A percentile compares a stretch with the other conserved stretches of the same genome.
phyloP scores from a whole-genome alignment of 2,113 vertebrate genomes.

The Eleginops maclovinus region DNA sequence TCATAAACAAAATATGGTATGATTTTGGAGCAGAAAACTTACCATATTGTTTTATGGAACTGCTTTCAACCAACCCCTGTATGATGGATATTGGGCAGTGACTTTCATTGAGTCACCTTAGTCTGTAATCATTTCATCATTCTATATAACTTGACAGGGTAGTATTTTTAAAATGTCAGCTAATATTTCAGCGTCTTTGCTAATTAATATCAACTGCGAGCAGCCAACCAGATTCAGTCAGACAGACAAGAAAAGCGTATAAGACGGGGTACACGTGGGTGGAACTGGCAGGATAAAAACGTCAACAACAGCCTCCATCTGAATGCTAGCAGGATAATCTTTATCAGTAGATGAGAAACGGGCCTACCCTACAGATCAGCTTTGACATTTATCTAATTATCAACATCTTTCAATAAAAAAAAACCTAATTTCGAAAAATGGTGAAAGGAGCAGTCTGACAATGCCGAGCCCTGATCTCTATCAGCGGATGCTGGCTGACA shows the following conservation, averaged over 20 bases:
- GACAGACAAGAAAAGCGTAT: slow-evolving; percentile 39
- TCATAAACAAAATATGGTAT: not conserved
- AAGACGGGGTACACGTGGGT: slow-evolving; percentile 44
- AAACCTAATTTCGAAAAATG: slow-evolving; percentile 14
- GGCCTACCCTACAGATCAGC: slow-evolving; percentile 23
- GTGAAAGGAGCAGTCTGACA: slow-evolving; percentile 19
- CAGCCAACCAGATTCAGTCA: not conserved
- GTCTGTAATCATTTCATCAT: not conserved
- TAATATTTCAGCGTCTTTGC: slow-evolving; percentile 45
- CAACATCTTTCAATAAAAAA: slow-evolving; percentile 24
- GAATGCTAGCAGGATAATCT: slow-evolving; percentile 48
- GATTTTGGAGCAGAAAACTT: not conserved
- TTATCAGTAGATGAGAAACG: slow-evolving; percentile 42
- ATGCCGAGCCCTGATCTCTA: not conserved
- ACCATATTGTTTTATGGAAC: not conserved
- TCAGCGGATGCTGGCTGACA: slow-evolving; percentile 7
- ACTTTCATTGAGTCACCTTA: not conserved
- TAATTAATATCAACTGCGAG: slow-evolving; percentile 51
- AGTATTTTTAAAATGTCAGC: slow-evolving; percentile 30
- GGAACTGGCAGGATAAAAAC: slow-evolving; percentile 35
- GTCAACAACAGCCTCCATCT: slow-evolving; percentile 34
- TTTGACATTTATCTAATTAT: slow-evolving; percentile 39
- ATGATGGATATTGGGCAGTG: not conserved
- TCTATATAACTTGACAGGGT: slow-evolving; percentile 25
- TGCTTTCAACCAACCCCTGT: not conserved